Base-by-base conservation (phyloP, 2,113 vertebrate genomes). In the Antechinus flavipes region DNA sequence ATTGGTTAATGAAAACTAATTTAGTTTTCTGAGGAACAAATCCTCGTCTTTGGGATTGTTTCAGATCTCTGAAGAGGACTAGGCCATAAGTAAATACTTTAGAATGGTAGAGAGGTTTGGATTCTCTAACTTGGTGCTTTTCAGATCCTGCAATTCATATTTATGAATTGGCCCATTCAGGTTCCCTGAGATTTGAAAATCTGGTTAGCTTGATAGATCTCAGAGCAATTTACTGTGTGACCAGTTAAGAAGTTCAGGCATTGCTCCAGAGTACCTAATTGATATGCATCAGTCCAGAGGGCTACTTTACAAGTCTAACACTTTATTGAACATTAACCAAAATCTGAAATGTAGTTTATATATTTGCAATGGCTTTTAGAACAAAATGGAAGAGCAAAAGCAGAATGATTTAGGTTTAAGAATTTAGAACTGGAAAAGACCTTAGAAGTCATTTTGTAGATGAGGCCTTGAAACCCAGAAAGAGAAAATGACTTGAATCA, bases 341-440 rank as follows among this genome's bases (percentile, higher is more conserved):
- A 95, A 61, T 54, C 7, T 55, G 92, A 93, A 94, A n/a, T 8
- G 30, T 30, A 54, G 52, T 35, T 96, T 94, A n/a, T 68, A 58
- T 53, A 9, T 93, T 92, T 95, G 89, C 90, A 90, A 22, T 54
- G 94, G n/a, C 52, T 94, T 84, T 97, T n/a, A 95, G 42, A 22
- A 94, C 93, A 46, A 14, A 91, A 5, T 49, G 49, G 52, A 95
- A 16, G 30, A 23, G 11, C n/a, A 84, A n/a, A n/a, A 84, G 35
- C 35, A 42, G 68, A n/a, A 84, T 42, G 42, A 84, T 84, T 84
- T 84, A 42, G n/a, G n/a, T 16, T 23, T 42, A 19, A 42, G 68
- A 42, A 42, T 84, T 84, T 84, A 84, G 35, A 84, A 2, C 35
- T 84, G 68, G 35, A 84, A 84, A 19, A 84, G 7, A 84, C 68